These are phyloP conservation scores for Neomonachus schauinslandi DNA, from an alignment of 2,113 vertebrate genomes.

Conservation along the genomic window DNA sequence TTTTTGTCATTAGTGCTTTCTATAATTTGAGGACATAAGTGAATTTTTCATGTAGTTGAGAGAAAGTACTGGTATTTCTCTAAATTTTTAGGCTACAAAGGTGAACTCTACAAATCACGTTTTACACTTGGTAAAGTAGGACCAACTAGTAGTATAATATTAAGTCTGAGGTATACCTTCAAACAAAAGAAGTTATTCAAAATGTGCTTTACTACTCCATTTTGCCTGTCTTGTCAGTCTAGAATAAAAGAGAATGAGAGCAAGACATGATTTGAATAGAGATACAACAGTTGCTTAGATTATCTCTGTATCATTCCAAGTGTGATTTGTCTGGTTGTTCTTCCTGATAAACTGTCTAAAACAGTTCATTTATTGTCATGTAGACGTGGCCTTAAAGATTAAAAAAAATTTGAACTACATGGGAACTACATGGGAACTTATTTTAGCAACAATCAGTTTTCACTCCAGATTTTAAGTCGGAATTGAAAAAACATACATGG, in stretches of 20 bases:
- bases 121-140: slow-evolving; percentile 11
- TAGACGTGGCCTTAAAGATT: neutral
- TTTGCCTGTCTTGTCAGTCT: neutral
- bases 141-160: neutral
- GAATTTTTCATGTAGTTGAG: neutral
- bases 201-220: neutral
- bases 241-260: slow-evolving; percentile 4
- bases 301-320: neutral
- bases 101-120: neutral
- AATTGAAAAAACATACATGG: neutral
- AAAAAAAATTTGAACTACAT: neutral
- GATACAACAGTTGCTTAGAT: neutral
- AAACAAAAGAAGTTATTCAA: slow-evolving; percentile 10
- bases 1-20: slow-evolving; percentile 9
- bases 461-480: neutral
- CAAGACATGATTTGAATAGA: neutral
- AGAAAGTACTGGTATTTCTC: neutral
- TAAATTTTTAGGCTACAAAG: neutral
- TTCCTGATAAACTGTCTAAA: neutral
- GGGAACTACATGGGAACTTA: neutral
- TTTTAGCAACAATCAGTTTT: neutral
- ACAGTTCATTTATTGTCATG: neutral
- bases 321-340: slow-evolving; percentile 36
- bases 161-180: slow-evolving; percentile 9
- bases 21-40: neutral